Conservation (phyloP, 1,140 invertebrate species). For the Sycobia sp. region DNA sequence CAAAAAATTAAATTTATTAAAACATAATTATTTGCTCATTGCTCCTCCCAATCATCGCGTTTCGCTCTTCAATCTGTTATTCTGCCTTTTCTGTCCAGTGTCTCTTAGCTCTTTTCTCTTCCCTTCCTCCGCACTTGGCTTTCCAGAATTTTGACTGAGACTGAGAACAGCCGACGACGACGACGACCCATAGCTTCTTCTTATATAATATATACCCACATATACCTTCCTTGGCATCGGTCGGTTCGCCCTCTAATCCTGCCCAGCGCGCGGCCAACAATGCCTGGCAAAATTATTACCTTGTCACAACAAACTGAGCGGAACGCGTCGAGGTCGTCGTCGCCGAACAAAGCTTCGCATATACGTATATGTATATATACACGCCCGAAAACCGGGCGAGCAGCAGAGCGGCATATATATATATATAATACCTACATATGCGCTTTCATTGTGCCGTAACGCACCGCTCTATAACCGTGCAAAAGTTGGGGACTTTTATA, state of each 20-base stretch:
- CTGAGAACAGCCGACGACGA: no score
- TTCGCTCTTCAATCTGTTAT: no score
- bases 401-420: background rate
- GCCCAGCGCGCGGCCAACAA: conserved; percentile 34
- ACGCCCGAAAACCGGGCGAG: no score
- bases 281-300: conserved; percentile 37
- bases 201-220: no score
- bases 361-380: no score
- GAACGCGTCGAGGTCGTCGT: conserved; percentile 14
- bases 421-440: conserved; percentile 5
- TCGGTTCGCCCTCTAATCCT: conserved; percentile 13
- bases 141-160: no score
- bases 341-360: background rate
- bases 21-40: conserved; percentile 1
- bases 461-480: background rate
- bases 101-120: no score
- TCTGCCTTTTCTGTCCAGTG: no score
- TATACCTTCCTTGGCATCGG: background rate
- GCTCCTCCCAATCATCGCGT: no score
- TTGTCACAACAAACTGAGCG: conserved; percentile 41
- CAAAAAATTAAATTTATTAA: no score
- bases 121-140: background rate
- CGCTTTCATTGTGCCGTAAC: background rate
- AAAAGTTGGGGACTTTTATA: conserved; percentile 17
- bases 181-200: no score